Conservation (phyloP, 35 echinoderm and acorn worm species). For the Strongylocentrotus purpuratus region DNA sequence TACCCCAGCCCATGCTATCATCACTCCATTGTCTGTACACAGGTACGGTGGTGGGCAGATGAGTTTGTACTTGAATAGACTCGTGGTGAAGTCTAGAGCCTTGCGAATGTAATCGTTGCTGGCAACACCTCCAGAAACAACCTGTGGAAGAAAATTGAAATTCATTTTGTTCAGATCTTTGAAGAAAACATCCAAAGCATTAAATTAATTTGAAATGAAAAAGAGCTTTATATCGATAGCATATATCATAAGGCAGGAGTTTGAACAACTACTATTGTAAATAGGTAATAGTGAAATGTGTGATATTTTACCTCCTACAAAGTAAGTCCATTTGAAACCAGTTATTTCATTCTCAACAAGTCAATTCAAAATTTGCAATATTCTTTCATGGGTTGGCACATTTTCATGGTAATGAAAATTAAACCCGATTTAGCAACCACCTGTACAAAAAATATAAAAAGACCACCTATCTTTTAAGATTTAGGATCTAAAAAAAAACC, state of each 20-base stretch:
- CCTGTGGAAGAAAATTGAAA: constrained; percentile 53
- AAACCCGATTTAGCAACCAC: too few species aligned
- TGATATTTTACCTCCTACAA: too few species aligned
- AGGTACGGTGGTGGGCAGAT: constrained; percentile 85
- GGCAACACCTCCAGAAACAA: constrained; percentile 95
- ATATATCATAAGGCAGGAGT: background rate
- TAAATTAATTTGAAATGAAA: background rate
- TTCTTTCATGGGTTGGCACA: background rate
- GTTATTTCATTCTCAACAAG: too few species aligned
- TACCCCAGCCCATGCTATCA: constrained; percentile 99
- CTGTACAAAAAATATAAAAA: background rate
- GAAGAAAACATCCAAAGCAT: background rate
- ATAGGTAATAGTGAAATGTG: too few species aligned
- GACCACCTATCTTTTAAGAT: too few species aligned
- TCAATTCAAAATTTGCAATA: too few species aligned
- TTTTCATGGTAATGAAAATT: background rate
- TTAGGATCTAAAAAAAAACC: background rate
- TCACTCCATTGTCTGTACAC: constrained; percentile 97
- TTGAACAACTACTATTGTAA: too few species aligned
- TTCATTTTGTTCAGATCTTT: background rate
- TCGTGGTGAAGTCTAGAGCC: constrained; percentile 68
- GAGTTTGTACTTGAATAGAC: constrained; percentile 63
- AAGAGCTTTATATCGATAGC: background rate
- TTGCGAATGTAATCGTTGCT: constrained; percentile 88
- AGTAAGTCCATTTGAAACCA: too few species aligned